Base-by-base conservation (phyloP, 2,888 invertebrate species). In the Hipparchia semele region DNA sequence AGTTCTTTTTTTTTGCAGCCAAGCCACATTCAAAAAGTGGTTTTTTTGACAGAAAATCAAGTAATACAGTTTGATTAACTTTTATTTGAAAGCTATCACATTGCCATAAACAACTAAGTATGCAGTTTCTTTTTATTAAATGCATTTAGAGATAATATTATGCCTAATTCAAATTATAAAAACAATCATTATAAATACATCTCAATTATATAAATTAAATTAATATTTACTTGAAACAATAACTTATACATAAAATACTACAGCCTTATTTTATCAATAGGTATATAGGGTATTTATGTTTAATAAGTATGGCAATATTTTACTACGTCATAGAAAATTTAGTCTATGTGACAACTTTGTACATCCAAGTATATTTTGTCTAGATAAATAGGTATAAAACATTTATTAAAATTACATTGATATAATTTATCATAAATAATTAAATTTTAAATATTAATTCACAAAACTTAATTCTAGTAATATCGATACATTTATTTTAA, bases 281-380 rank as follows among this genome's bases (percentile, higher is more conserved):
- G 23, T 65, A 70, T 46, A 54, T 54, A 53, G 8, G 8, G 23
- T 39, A 39, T 58, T 67, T 56, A 54, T 64, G 58, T 62, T 68
- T 59, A 67, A 76, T 75, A 76, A 75, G 72, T 79, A 78, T 73
- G 73, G 76, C 74, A 76, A 69, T 71, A 70, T 65, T 46, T 46
- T 67, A 75, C 66, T 68, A 58, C 68, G 72, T 70, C 54, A 72
- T 75, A 54, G 33, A 67, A 68, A 68, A 66, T 61, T 13, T 39
- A 66, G 8, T 56, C 53, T 39, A 68, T 23, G 68, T 71, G 68
- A 64, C 58, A 54, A 71, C 46, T 65, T 73, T 68, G 69, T 65
- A 69, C 65, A 59, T 7, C 56, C n/a, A 65, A 61, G 73, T 73
- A 70, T 51, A 73, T 65, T 73, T 73, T 23, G 9, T 70, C 66